These are phyloP conservation scores for Oxyura jamaicensis DNA, from an alignment of 2,113 vertebrate genomes.

Conservation along the genomic window DNA sequence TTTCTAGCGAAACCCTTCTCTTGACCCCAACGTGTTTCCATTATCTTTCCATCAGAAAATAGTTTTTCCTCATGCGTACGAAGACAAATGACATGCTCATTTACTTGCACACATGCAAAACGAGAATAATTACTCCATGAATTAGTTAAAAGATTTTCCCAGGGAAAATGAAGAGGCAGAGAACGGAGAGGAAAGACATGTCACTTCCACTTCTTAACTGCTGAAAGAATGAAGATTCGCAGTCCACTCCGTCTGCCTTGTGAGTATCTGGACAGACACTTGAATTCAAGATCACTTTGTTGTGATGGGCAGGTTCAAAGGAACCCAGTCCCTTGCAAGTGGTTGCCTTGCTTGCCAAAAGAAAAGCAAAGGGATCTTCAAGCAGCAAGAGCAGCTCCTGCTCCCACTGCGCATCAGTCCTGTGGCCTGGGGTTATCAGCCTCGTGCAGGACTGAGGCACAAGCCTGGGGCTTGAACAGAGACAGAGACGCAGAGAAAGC, in stretches of 20 bases:
- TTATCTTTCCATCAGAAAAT: conserved; percentile 57
- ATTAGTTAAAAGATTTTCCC: conserved; percentile 60
- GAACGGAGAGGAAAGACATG: background rate
- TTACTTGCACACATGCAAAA: background rate
- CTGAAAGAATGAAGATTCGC: background rate
- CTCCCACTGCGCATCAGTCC: rapidly evolving
- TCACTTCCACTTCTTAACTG: conserved; percentile 14
- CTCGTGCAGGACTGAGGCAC: background rate
- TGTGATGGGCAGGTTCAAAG: background rate
- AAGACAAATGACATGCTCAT: conserved; percentile 35
- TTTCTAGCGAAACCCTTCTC: conserved; percentile 24
- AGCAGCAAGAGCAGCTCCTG: background rate
- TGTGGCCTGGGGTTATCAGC: background rate
- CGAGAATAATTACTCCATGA: conserved; percentile 55
- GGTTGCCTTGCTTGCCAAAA: background rate
- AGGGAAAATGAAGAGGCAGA: conserved; percentile 35
- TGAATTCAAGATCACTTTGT: background rate
- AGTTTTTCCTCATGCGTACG: background rate
- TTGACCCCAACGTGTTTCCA: conserved; percentile 43
- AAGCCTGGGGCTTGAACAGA: rapidly evolving
- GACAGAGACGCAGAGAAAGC: background rate
- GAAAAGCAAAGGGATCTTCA: background rate
- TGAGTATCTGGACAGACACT: background rate
- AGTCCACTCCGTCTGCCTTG: background rate
- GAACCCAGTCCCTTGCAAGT: background rate